These are phyloP conservation scores for Micrasema minimum DNA, from an alignment of 1,140 invertebrate species.

Conservation along the genomic window DNA sequence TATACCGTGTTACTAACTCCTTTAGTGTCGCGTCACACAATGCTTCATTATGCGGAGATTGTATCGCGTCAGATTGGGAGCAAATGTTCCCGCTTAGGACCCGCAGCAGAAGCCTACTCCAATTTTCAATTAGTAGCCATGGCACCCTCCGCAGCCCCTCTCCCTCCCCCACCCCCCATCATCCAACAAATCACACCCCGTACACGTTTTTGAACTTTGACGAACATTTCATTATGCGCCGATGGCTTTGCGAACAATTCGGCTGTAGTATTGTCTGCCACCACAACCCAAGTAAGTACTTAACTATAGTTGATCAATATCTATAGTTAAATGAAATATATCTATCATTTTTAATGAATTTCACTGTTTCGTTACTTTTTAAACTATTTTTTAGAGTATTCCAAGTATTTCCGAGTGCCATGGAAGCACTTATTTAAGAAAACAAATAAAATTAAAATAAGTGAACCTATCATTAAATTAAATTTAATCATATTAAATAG, in stretches of 20 bases:
- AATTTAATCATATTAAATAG: too few species aligned
- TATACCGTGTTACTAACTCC: slow-evolving; percentile 3
- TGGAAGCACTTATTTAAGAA: too few species aligned
- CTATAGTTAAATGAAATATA: too few species aligned
- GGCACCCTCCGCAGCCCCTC: neutral
- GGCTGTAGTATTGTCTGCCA: slow-evolving; percentile 14
- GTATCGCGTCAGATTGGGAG: slow-evolving; percentile 8
- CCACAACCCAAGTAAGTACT: too few species aligned
- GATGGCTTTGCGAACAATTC: slow-evolving; percentile 34
- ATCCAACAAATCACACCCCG: too few species aligned
- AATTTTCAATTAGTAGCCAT: slow-evolving; percentile 33
- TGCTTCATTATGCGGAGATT: slow-evolving; percentile 23
- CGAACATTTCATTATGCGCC: slow-evolving; percentile 40
- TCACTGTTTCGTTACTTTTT: too few species aligned
- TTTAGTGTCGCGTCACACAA: neutral
- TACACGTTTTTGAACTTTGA: slow-evolving; percentile 44
- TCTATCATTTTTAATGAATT: too few species aligned
- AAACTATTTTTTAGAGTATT: too few species aligned
- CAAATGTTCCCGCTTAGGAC: slow-evolving; percentile 12
- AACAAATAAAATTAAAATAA: too few species aligned
- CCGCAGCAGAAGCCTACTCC: slow-evolving; percentile 13
- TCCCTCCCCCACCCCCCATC: neutral
- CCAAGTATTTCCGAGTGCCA: too few species aligned
- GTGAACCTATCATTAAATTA: too few species aligned
- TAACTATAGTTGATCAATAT: too few species aligned